Evolutionary conservation across 2,797 vertebrate genomes (phyloP), one percentile per base, ranked within the genome.

Genomic region (Lemur catta): DNA sequence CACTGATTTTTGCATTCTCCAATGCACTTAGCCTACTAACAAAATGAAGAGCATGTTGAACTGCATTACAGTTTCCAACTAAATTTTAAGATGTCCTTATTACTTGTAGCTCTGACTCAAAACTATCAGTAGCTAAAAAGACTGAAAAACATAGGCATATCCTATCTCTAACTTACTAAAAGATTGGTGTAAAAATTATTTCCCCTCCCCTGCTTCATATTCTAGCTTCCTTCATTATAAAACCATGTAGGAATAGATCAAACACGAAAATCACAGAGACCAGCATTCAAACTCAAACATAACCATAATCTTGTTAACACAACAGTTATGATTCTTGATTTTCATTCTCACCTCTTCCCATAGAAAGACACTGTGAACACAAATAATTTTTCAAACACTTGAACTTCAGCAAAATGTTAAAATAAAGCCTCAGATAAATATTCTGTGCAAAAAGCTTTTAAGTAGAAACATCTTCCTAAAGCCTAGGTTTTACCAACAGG

Each of bases 381-480:
- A 46, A 95, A 84, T 55, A 17, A 84, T 30, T 93, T 95, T 94
- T 28, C 33, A 96, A 91, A 93, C 88, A 75, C 20, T 7, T 71
- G 38, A 75, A 82, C 9, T 38, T 87, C 18, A 80, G 35, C n/a
- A 82, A 93, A 80, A 65, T 74, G 65, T 63, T 87, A 78, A 89
- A 81, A 78, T 14, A 41, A 52, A 72, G 26, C 57, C 12, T 55
- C 59, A 76, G 35, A 41, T 35, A 87, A 65, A 84, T 81, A 89
- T 22, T 84, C 80, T 93, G 7, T 65, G 3, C 38, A 75, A 89
- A 89, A 93, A 74, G 6, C 18, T 79, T 91, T 59, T 57, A 84
- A 26, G 28, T 12, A 81, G 20, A 93, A 86, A 57, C 61, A 76
- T 67, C 35, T 93, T 89, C 55, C 65, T 57, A 46, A 91, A 78